Evolutionary conservation across 2,888 invertebrate species (phyloP).

Genomic region (Nomada lathburiana): DNA sequence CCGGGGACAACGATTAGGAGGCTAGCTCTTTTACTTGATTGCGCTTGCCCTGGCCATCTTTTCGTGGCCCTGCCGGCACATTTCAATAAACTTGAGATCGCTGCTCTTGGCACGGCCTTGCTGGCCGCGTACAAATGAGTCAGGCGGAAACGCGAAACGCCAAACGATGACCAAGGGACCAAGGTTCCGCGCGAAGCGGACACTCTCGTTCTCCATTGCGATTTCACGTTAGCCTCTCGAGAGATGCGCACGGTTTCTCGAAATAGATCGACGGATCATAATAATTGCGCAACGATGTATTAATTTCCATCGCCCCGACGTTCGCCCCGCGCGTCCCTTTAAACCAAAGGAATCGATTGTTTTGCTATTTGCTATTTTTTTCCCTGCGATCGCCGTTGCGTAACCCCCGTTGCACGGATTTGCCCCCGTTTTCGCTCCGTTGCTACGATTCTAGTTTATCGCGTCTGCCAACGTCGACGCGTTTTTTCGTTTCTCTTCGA

Average conservation of each 20-base stretch:
- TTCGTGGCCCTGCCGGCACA: slow-evolving; percentile 50
- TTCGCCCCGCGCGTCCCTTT: background rate
- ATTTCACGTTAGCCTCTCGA: slow-evolving; percentile 29
- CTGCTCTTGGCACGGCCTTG: slow-evolving; percentile 72
- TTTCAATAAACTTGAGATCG: slow-evolving; percentile 69
- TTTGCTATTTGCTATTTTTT: background rate
- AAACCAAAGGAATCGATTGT: background rate
- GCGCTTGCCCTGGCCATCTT: slow-evolving; percentile 41
- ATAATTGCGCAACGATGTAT: slow-evolving; percentile 19
- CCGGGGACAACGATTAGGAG: background rate
- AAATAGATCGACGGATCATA: slow-evolving; percentile 24
- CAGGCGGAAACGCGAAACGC: slow-evolving; percentile 70
- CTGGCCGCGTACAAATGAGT: slow-evolving; percentile 64
- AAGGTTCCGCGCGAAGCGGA: slow-evolving; percentile 41
- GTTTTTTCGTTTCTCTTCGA: slow-evolving; percentile 5
- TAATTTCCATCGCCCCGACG: background rate
- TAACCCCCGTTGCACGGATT: slow-evolving; percentile 4
- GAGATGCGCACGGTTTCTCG: slow-evolving; percentile 29
- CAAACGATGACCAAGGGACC: slow-evolving; percentile 63
- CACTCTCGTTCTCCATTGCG: slow-evolving; percentile 42
- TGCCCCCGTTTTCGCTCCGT: background rate
- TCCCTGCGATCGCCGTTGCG: background rate
- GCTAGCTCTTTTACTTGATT: slow-evolving; percentile 34
- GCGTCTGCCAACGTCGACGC: background rate
- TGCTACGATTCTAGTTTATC: background rate